Conservation (phyloP, 2,888 invertebrate species). For the Caenorhabditis auriculariae region DNA sequence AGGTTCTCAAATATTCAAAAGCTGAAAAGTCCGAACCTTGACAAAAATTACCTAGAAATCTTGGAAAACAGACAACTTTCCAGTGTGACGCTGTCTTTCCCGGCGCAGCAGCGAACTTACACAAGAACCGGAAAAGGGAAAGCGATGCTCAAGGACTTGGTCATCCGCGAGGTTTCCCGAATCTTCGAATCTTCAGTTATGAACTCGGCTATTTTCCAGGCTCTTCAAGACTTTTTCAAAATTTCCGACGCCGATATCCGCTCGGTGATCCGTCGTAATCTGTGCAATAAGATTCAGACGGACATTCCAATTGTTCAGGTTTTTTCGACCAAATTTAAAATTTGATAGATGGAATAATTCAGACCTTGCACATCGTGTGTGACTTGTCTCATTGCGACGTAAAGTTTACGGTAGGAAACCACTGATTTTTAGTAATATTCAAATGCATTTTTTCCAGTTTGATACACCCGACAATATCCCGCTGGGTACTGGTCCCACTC, state of each 20-base stretch:
- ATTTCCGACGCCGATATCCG: conserved; percentile 20
- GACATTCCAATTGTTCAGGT: conserved; percentile 18
- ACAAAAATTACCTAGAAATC: no score
- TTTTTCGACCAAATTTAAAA: no score
- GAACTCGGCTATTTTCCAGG: conserved; percentile 11
- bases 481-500: conserved; percentile 7
- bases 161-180: conserved; percentile 1
- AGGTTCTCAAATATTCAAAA: no score
- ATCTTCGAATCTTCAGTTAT: no score
- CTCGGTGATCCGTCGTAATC: conserved; percentile 13
- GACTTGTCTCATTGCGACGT: neutral
- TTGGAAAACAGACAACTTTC: neutral
- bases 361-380: neutral
- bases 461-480: no score
- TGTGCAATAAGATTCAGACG: no score
- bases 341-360: no score
- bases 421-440: no score
- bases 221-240: conserved; percentile 29
- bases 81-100: conserved; percentile 13
- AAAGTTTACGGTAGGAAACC: no score
- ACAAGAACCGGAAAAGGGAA: conserved; percentile 3
- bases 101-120: conserved; percentile 5
- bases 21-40: no score
- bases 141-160: conserved; percentile 10
- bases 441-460: no score